A percentile compares a stretch with the other conserved stretches of the same genome.
Conservation (phyloP, 2,797 vertebrate species). For the Sibirionetta formosa region DNA sequence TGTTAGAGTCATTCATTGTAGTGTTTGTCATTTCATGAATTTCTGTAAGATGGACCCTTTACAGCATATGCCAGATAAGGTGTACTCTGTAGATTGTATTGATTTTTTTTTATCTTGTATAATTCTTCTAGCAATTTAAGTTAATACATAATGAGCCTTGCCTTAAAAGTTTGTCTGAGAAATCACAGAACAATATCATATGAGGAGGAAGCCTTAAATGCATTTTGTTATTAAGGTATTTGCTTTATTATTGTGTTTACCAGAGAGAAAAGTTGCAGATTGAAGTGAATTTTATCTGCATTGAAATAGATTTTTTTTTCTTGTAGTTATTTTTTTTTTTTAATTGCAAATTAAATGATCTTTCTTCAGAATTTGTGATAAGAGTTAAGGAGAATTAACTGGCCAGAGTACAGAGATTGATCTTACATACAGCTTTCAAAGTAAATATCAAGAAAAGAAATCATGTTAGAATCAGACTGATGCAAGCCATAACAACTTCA, state of each 20-base stretch:
- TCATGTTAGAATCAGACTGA: not conserved
- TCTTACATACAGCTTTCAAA: not conserved
- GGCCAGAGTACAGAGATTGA: not conserved
- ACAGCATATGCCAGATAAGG: not conserved
- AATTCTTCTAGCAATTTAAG: not conserved
- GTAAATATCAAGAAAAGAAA: not conserved
- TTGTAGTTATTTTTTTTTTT: not conserved
- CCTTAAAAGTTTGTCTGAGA: not conserved
- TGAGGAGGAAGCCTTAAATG: not conserved
- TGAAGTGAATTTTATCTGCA: conserved; percentile 6
- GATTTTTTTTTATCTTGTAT: conserved; percentile 11
- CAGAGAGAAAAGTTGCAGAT: not conserved
- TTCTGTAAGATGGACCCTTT: not conserved
- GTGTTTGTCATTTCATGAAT: conserved; percentile 22
- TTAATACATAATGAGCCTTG: not conserved
- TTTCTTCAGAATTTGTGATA: conserved; percentile 1
- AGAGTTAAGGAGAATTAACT: not conserved
- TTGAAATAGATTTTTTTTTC: not conserved
- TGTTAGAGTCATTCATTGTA: conserved; percentile 11
- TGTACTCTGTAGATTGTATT: conserved; percentile 4
- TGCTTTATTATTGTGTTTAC: not conserved
- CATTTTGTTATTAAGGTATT: not conserved
- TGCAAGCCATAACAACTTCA: not conserved
- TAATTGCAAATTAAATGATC: not conserved
- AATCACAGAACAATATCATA: not conserved